Evolutionary conservation across 2,797 vertebrate genomes (phyloP), one percentile per base, ranked within the genome.

Genomic region (Arrhamphus sclerolepis): DNA sequence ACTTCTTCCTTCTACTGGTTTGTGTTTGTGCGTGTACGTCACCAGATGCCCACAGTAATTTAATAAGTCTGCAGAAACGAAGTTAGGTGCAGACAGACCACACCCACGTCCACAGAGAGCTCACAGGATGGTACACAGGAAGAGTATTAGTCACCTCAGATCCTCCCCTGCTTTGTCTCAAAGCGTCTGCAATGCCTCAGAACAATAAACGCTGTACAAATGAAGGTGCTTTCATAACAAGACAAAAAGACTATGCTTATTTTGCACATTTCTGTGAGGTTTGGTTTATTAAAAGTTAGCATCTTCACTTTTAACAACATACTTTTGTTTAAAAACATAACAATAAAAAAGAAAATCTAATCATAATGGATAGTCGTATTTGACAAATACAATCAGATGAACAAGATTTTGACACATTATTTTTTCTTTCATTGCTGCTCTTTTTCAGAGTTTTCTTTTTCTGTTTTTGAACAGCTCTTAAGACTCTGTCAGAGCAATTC

Each of bases 21-120:
- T 48, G 40, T 24, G 22, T 55, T 2, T 46, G 47, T 51, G 46
- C 29, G 48, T 18, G 18, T 62, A 16, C 34, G 62, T 20, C 49
- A 38, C 51, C 75, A 80, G 64, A 66, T 56, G 64, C 63, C 52
- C 54, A 42, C 58, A 53, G 18, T 76, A 75, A 88, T 81, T 42
- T 5, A 54, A 86, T 88, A 48, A 77, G 11, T 1, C 51, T 0
- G 6, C 26, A 50, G 24, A 69, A 80, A 88, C 74, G 8, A 58
- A 70, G 56, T 84, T 83, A 80, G 31, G 4, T 16, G 46, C 44
- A 9, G 22, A 48, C 17, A 21, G 46, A 39, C 56, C 70, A 52
- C 76, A 21, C 76, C 66, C 73, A 57, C 1, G 6, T 34, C 22
- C 14, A 14, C 62, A 46, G 22, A 49, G 2, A 24, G 4, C 40